phyloP scores from a whole-genome alignment of 2,888 invertebrate genomes.

The Leucoptera coffeella region DNA sequence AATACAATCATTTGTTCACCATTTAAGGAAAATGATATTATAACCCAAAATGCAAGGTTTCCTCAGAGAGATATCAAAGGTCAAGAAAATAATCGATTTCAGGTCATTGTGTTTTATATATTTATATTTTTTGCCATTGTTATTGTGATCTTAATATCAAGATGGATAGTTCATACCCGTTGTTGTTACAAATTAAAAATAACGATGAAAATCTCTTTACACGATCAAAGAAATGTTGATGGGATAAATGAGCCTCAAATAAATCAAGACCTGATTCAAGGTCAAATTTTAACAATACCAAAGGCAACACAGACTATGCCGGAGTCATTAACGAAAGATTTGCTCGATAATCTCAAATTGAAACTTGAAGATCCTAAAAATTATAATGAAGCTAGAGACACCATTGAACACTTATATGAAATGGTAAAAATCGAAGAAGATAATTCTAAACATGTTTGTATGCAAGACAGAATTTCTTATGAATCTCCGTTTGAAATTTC shows the following conservation, averaged over 20 bases:
- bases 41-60: conserved; percentile 39
- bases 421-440: conserved; percentile 66
- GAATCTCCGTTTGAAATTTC: conserved; percentile 53
- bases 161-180: conserved; percentile 54
- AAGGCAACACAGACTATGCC: conserved; percentile 67
- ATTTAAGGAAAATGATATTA: conserved; percentile 25
- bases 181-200: conserved; percentile 43
- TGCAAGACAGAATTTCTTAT: conserved; percentile 53
- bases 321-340: conserved; percentile 68
- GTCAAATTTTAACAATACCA: conserved; percentile 41
- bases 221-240: conserved; percentile 58
- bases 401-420: conserved; percentile 71
- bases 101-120: conserved; percentile 47
- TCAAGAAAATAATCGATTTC: conserved; percentile 33
- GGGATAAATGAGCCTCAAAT: conserved; percentile 51
- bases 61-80: conserved; percentile 23
- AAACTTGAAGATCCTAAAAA: conserved; percentile 67
- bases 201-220: conserved; percentile 53
- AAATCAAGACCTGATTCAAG: conserved; percentile 26
- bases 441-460: conserved; percentile 41
- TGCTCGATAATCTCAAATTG: conserved; percentile 61
- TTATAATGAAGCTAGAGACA: conserved; percentile 67
- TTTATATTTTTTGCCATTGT: conserved; percentile 45
- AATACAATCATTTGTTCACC: conserved; percentile 52
- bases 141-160: conserved; percentile 44